Percentiles rank a stretch among this genome's conserved stretches.
phyloP scores from a whole-genome alignment of 2,888 invertebrate genomes.

The Drosophila ezoana region DNA sequence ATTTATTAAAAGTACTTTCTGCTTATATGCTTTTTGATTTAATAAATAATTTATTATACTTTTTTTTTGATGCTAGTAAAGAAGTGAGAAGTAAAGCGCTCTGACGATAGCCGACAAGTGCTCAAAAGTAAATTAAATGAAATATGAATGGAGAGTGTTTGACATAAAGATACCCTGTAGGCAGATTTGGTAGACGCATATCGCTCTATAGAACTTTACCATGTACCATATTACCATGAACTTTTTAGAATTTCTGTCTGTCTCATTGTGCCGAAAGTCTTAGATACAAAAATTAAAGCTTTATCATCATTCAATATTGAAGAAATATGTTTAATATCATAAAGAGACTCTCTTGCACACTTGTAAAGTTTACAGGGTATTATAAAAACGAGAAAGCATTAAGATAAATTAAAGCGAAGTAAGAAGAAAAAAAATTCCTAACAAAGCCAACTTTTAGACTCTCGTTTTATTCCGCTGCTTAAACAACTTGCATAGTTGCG shows the following conservation, averaged over 20 bases:
- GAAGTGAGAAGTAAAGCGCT: neutral
- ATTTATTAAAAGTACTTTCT: too few relatives aligned
- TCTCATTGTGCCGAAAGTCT: too few relatives aligned
- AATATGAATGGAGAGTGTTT: neutral
- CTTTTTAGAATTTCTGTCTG: too few relatives aligned
- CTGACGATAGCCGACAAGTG: neutral
- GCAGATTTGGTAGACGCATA: neutral
- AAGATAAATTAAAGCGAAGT: constrained; percentile 1
- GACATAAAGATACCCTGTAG: neutral
- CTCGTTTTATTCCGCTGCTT: constrained; percentile 10
- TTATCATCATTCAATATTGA: too few relatives aligned
- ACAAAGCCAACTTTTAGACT: neutral
- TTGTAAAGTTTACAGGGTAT: neutral
- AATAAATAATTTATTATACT: neutral
- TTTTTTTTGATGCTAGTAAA: neutral
- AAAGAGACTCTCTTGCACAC: neutral
- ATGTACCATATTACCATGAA: too few relatives aligned
- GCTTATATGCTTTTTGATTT: neutral
- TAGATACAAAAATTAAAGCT: too few relatives aligned
- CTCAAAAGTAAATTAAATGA: neutral
- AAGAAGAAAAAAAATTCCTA: neutral
- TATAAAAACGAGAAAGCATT: neutral
- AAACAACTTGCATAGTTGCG: constrained; percentile 18
- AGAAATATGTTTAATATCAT: too few relatives aligned
- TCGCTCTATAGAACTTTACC: too few relatives aligned